Evolutionary conservation across 92 coral and sea anemone species (phyloP).

Genomic region (Plumapathes pennacea): DNA sequence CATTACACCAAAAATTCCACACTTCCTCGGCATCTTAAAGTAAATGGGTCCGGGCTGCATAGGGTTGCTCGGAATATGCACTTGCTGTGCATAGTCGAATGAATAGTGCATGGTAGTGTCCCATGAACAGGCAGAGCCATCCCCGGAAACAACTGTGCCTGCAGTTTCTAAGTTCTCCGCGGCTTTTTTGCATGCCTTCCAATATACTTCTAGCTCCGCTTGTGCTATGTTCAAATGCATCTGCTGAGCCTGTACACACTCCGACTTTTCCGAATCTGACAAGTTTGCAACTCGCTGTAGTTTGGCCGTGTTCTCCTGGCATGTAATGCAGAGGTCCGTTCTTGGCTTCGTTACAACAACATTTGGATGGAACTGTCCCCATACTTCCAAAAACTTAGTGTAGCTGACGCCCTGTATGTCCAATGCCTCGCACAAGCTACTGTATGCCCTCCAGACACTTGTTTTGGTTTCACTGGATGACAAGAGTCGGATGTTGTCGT

Average conservation of each 20-base stretch:
- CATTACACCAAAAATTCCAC: constrained; percentile 15
- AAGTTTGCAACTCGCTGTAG: constrained; percentile 45
- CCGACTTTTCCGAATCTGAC: constrained; percentile 41
- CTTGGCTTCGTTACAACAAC: constrained; percentile 56
- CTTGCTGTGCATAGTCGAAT: constrained; percentile 57
- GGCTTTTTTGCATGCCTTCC: constrained; percentile 12
- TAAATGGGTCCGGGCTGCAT: constrained; percentile 54
- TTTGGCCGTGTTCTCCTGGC: constrained; percentile 56
- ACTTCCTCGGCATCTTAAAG: constrained; percentile 28
- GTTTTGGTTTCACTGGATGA: constrained; percentile 19
- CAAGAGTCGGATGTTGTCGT: constrained; percentile 24
- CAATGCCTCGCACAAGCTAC: constrained; percentile 25
- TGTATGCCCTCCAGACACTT: constrained; percentile 24
- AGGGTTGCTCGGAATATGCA: constrained; percentile 38
- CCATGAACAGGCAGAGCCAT: too few species aligned
- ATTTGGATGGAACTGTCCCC: constrained; percentile 37
- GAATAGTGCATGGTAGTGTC: constrained; percentile 70
- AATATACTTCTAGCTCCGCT: constrained; percentile 38
- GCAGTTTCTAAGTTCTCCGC: neutral
- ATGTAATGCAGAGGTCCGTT: constrained; percentile 54
- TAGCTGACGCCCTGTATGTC: constrained; percentile 33
- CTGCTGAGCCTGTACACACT: constrained; percentile 32
- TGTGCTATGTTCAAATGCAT: constrained; percentile 47
- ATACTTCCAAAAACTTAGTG: constrained; percentile 27
- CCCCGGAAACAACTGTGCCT: constrained; percentile 17